These are phyloP conservation scores for Netelia fuscicornis DNA, from an alignment of 2,888 invertebrate species.

Conservation along the genomic window DNA sequence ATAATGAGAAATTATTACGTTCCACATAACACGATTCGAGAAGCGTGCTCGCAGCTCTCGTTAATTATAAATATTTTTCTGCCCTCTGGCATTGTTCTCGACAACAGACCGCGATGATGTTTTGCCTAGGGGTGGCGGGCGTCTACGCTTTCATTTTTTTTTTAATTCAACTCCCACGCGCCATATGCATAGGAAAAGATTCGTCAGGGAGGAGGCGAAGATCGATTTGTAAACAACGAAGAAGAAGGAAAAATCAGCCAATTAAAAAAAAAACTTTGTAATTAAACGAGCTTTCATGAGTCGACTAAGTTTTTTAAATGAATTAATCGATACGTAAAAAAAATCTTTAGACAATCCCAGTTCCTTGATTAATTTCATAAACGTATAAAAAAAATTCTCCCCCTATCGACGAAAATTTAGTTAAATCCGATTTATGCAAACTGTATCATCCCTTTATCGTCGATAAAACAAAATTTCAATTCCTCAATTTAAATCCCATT, in stretches of 20 bases:
- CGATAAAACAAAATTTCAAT: neutral
- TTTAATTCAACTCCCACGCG: slow-evolving; percentile 15
- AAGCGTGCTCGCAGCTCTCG: slow-evolving; percentile 18
- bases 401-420: neutral
- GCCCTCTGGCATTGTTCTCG: slow-evolving; percentile 25
- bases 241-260: slow-evolving; percentile 14
- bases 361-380: no score
- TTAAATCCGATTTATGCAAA: neutral
- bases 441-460: no score
- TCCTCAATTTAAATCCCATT: slow-evolving; percentile 8
- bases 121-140: slow-evolving; percentile 1
- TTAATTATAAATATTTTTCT: slow-evolving; percentile 59
- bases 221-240: slow-evolving; percentile 1
- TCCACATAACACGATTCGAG: slow-evolving; percentile 16
- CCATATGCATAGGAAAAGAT: neutral
- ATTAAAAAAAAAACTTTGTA: slow-evolving; percentile 20
- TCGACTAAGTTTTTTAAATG: neutral
- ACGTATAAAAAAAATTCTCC: neutral
- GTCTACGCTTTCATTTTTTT: slow-evolving; percentile 21
- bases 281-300: slow-evolving; percentile 17
- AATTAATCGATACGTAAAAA: neutral
- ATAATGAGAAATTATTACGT: slow-evolving; percentile 59
- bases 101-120: slow-evolving; percentile 8
- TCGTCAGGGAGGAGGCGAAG: neutral
- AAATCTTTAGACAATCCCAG: neutral